Percentiles rank a stretch among this genome's conserved stretches.
Conservation (phyloP, 1,140 invertebrate genomes). For the Steinernema khuongi region DNA sequence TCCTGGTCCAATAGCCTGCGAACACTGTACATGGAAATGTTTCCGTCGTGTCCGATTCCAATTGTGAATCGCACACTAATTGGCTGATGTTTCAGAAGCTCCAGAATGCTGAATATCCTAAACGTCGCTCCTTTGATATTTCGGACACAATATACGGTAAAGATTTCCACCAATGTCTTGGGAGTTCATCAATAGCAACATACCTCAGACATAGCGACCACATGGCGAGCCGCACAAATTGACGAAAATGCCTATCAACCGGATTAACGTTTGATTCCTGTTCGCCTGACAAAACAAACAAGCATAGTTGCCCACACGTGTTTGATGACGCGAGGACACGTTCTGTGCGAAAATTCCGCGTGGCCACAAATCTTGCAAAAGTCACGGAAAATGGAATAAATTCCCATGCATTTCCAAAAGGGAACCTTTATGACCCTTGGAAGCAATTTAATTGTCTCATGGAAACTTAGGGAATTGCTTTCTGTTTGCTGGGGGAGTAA, state of each 20-base stretch:
- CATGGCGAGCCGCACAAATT: background rate
- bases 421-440: too few species aligned
- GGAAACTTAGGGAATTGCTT: too few species aligned
- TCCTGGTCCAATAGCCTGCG: too few species aligned
- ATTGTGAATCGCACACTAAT: background rate
- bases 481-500: too few species aligned
- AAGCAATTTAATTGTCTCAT: too few species aligned
- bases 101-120: background rate
- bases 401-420: too few species aligned
- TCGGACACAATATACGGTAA: too few species aligned
- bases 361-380: background rate
- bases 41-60: background rate
- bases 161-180: too few species aligned
- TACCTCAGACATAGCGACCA: background rate
- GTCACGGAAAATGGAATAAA: too few species aligned
- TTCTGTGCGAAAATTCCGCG: background rate
- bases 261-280: background rate
- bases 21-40: background rate
- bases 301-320: background rate
- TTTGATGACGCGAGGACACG: background rate
- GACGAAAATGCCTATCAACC: background rate
- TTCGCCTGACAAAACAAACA: slow-evolving; percentile 13
- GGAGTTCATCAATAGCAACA: too few species aligned
- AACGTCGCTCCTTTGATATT: background rate
- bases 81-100: background rate